Conservation (phyloP, 2,113 vertebrate species). For the Carlito syrichta region DNA sequence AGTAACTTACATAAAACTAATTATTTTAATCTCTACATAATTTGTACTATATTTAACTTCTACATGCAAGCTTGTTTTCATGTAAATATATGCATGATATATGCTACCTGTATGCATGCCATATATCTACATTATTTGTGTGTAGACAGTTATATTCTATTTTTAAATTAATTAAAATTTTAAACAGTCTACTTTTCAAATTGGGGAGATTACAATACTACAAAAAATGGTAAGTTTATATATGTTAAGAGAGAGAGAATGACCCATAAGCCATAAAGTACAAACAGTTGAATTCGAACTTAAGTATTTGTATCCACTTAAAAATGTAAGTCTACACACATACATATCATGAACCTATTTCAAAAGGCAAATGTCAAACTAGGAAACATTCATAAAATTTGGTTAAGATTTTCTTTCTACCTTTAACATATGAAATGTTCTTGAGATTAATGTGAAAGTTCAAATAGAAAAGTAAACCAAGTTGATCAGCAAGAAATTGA, state of each 20-base stretch:
- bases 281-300: not conserved
- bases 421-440: not conserved
- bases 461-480: not conserved
- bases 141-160: not conserved
- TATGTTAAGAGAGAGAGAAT: not conserved
- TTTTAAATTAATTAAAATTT: not conserved
- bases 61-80: not conserved
- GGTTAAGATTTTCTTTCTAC: not conserved
- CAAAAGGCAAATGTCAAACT: not conserved
- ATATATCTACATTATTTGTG: not conserved
- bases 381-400: not conserved
- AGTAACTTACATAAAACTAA: not conserved
- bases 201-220: not conserved
- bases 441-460: slow-evolving; percentile 21
- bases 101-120: not conserved
- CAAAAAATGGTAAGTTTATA: too few species aligned
- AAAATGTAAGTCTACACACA: too few species aligned
- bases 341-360: not conserved
- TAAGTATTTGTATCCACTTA: too few species aligned
- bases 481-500: not conserved
- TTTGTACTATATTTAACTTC: not conserved
- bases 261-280: not conserved
- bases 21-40: not conserved
- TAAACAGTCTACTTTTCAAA: not conserved
- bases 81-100: not conserved